Evolutionary conservation across 2,113 vertebrate species (phyloP).

Genomic region (Polyodon spathula): DNA sequence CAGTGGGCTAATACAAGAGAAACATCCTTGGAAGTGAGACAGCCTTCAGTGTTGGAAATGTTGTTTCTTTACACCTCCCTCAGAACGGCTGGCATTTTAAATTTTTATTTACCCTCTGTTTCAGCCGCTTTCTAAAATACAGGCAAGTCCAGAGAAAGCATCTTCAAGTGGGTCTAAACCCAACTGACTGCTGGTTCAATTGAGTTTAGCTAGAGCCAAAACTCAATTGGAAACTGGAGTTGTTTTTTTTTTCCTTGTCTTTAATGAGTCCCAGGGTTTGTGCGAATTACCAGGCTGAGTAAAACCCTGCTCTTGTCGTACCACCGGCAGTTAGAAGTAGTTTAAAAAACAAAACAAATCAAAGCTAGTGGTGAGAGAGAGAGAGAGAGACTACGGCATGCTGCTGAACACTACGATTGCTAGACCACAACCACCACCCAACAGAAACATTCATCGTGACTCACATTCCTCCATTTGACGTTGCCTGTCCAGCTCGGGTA

Average conservation of each 20-base stretch:
- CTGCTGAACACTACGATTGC: neutral
- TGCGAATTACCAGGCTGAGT: neutral
- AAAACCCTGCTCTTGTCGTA: neutral
- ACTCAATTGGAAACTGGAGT: too few relatives aligned
- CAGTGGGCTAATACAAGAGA: too few relatives aligned
- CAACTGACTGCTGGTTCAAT: too few relatives aligned
- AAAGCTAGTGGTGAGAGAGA: neutral
- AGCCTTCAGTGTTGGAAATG: too few relatives aligned
- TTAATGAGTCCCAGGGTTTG: neutral
- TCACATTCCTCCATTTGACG: slow-evolving; percentile 64
- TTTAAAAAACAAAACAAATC: slow-evolving; percentile 9
- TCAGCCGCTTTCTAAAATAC: too few relatives aligned
- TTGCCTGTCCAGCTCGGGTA: slow-evolving; percentile 43
- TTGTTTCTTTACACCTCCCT: too few relatives aligned
- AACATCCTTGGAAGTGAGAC: too few relatives aligned
- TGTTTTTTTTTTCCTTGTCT: neutral
- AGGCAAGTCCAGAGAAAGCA: too few relatives aligned
- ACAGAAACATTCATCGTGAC: slow-evolving; percentile 42
- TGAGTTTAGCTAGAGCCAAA: too few relatives aligned
- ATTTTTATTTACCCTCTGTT: too few relatives aligned
- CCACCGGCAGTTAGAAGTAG: neutral
- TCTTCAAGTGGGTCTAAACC: too few relatives aligned
- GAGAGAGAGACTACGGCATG: slow-evolving; percentile 1
- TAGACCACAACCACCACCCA: slow-evolving; percentile 37
- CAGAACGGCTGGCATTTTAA: too few relatives aligned